phyloP scores from a whole-genome alignment of 2,888 invertebrate species.

The Chrysodeixis includens region DNA sequence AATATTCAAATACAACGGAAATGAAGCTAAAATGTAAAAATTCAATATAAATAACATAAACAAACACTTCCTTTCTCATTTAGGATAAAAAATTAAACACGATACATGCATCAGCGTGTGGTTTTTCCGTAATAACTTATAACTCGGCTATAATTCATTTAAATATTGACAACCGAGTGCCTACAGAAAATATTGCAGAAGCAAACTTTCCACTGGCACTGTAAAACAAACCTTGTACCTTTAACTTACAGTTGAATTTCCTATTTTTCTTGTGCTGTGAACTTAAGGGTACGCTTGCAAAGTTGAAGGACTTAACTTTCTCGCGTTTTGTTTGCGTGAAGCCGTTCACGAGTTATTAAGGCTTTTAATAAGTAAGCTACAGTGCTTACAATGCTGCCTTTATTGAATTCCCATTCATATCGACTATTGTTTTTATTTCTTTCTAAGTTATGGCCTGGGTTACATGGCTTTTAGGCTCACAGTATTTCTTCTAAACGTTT shows the following conservation, averaged over 20 bases:
- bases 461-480: background rate
- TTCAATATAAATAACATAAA: conserved; percentile 13
- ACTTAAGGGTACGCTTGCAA: conserved; percentile 48
- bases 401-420: conserved; percentile 39
- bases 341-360: conserved; percentile 47
- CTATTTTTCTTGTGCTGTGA: conserved; percentile 37
- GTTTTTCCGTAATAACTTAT: conserved; percentile 33
- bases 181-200: conserved; percentile 46
- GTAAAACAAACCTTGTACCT: conserved; percentile 18
- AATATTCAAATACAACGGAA: background rate
- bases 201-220: conserved; percentile 12
- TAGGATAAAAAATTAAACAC: conserved; percentile 31
- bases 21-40: background rate
- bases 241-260: conserved; percentile 12
- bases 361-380: conserved; percentile 47
- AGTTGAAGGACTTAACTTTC: conserved; percentile 67
- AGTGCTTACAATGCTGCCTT: conserved; percentile 33
- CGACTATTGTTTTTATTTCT: background rate
- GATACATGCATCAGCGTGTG: conserved; percentile 41
- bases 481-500: background rate
- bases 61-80: conserved; percentile 18
- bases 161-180: conserved; percentile 57
- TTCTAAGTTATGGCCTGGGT: background rate
- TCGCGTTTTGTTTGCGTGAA: conserved; percentile 50
- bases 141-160: conserved; percentile 57